Evolutionary conservation across 2,888 invertebrate species (phyloP).

Genomic region (Anodontia alba): DNA sequence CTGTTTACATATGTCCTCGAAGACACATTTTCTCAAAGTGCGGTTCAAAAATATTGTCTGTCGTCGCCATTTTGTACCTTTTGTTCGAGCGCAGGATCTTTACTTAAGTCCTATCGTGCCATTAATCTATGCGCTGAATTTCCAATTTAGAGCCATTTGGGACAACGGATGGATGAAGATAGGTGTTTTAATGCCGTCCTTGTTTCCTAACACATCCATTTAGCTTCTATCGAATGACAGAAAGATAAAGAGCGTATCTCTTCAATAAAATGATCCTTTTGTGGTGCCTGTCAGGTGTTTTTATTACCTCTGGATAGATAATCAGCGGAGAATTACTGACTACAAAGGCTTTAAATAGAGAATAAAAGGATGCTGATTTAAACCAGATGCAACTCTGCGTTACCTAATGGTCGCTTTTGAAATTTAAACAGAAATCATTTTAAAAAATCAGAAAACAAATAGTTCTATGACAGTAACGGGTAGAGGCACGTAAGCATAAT

Average conservation of each 20-base stretch:
- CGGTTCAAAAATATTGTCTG: conserved; percentile 7
- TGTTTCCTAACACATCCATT: conserved; percentile 13
- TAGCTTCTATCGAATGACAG: not conserved
- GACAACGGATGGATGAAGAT: conserved; percentile 4
- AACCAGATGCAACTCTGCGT: not conserved
- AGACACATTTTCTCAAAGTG: too few relatives aligned
- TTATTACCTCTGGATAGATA: conserved; percentile 19
- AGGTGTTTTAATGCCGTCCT: not conserved
- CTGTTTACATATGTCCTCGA: too few relatives aligned
- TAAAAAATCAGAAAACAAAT: not conserved
- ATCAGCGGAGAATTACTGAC: conserved; percentile 1
- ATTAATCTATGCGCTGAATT: conserved; percentile 8
- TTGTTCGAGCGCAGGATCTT: conserved; percentile 2
- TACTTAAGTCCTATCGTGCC: conserved; percentile 12
- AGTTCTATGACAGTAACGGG: not conserved
- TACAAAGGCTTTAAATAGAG: conserved; percentile 7
- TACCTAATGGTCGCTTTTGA: conserved; percentile 13
- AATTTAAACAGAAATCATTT: conserved; percentile 18
- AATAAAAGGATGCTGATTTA: conserved; percentile 17
- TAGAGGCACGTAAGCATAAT: conserved; percentile 4
- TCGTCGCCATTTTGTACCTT: conserved; percentile 10
- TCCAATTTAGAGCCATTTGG: conserved; percentile 16
- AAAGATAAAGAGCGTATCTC: conserved; percentile 9
- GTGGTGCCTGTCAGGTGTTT: conserved; percentile 11
- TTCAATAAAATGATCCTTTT: conserved; percentile 19